Base-by-base conservation (phyloP, 2,113 vertebrate genomes). In the Channa maculata region DNA sequence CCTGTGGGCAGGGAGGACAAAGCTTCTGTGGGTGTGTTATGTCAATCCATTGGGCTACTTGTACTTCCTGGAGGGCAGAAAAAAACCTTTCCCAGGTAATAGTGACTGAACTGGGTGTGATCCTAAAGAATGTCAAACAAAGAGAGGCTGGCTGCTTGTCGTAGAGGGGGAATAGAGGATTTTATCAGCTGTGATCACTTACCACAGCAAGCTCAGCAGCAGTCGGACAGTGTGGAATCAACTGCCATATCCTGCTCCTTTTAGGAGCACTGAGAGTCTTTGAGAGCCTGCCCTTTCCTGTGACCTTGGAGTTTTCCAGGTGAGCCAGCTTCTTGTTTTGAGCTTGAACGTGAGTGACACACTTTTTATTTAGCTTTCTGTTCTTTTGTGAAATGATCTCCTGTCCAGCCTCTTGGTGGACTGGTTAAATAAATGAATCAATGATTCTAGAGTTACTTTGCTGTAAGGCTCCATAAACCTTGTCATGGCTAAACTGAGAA, bases 21-120 rank as follows among this genome's bases (percentile, higher is more conserved):
- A 44, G 4, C 6, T 1, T 41, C 4, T 41, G 39, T 41, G 39
- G 46, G 37, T 65, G 70, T 61, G 63, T 48, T 60, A 65, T 77
- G 55, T 36, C 58, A 70, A 52, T 67, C 71, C 34, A 5, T 13
- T 55, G 54, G 12, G 57, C 51, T 70, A 51, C 46, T 49, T 71
- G 1, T 57, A 48, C 60, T 80, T 88, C 80, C 88, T 80, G 75
- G 61, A 87, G 76, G 80, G 82, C 38, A 60, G 55, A 12, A 51
- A 71, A 57, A 74, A 71, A 62, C 12, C 41, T 53, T 77, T 80
- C 59, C 49, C 80, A 81, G 83, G 74, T 80, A 65, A 80, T 74
- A 73, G 75, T 78, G 51, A 0, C 94, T 93, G 94, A 85, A 59
- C 60, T 93, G 96, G 96, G 96, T 92, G 96, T 94, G 93, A 94